Conservation (phyloP, 2,797 vertebrate species). For the Gymnoscopelus microlampas region DNA sequence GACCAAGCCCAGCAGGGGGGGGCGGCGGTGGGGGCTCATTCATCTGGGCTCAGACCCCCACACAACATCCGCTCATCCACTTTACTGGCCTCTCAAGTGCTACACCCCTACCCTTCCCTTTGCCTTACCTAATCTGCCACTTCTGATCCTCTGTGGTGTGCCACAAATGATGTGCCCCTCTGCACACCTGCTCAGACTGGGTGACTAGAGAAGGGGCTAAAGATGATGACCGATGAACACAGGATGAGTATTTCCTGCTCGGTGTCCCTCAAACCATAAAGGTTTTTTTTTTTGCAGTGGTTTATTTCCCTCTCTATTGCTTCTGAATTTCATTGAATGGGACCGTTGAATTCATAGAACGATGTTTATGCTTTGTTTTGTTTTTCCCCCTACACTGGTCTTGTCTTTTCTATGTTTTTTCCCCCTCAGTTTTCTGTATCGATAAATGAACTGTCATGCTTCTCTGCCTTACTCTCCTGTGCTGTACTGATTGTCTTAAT, state of each 20-base stretch:
- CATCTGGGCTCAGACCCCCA: slow-evolving; percentile 76
- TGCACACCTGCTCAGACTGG: slow-evolving; percentile 7
- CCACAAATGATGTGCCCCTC: slow-evolving; percentile 2
- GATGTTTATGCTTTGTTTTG: background rate
- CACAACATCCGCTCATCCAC: slow-evolving; percentile 63
- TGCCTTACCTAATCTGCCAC: slow-evolving; percentile 29
- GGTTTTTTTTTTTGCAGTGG: slow-evolving; percentile 39
- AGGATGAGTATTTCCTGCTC: slow-evolving; percentile 73
- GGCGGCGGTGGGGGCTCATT: slow-evolving; percentile 43
- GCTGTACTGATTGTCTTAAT: slow-evolving; percentile 13
- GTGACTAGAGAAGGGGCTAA: slow-evolving; percentile 18
- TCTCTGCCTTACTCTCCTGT: slow-evolving; percentile 30
- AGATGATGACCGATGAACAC: slow-evolving; percentile 24
- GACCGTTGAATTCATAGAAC: background rate
- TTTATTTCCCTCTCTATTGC: slow-evolving; percentile 21
- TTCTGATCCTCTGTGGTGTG: slow-evolving; percentile 30
- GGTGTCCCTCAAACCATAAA: slow-evolving; percentile 21
- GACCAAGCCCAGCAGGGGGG: slow-evolving; percentile 62
- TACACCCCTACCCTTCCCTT: slow-evolving; percentile 30
- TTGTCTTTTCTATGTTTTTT: slow-evolving; percentile 26
- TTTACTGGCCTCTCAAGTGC: slow-evolving; percentile 47
- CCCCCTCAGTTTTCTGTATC: slow-evolving; percentile 25
- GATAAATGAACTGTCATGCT: slow-evolving; percentile 25
- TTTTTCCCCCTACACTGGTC: background rate
- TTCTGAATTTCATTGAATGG: slow-evolving; percentile 27